These are phyloP conservation scores for Sphaerodactylus townsendi DNA, from an alignment of 2,113 vertebrate genomes.

Conservation along the genomic window DNA sequence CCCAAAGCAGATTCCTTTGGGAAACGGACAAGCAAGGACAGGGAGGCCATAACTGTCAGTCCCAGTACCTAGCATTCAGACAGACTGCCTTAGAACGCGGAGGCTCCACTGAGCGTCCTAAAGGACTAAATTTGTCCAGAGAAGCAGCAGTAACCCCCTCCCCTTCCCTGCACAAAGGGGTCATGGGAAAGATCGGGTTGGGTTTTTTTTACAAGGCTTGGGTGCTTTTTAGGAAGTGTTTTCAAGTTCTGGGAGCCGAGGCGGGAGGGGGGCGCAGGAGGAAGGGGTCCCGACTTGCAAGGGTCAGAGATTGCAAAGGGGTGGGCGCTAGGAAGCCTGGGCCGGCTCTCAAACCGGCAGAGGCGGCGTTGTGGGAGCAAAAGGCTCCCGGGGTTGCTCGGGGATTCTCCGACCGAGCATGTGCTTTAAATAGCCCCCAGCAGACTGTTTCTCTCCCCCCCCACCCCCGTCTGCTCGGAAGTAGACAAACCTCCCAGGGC, in stretches of 20 bases:
- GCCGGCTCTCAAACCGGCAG: not conserved
- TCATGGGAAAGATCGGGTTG: not conserved
- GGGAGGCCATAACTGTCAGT: too few relatives aligned
- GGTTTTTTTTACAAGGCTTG: not conserved
- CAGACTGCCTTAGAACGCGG: not conserved
- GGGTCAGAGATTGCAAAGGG: not conserved
- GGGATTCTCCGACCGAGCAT: not conserved
- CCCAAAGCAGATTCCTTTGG: not conserved
- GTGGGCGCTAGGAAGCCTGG: not conserved
- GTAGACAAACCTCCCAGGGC: not conserved
- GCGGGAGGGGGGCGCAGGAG: not conserved
- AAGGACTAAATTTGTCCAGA: too few relatives aligned
- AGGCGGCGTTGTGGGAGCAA: not conserved
- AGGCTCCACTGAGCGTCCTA: not conserved
- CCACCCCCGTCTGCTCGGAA: not conserved
- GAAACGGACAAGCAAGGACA: not conserved
- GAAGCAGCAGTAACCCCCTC: too few relatives aligned
- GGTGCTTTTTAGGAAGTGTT: not conserved
- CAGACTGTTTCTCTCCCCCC: not conserved
- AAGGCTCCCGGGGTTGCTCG: not conserved
- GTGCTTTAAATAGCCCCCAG: slow-evolving; percentile 27
- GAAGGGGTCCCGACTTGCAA: slow-evolving; percentile 20
- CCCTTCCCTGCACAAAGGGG: not conserved
- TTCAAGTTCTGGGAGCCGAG: not conserved
- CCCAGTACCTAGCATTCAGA: not conserved